A percentile compares a stretch with the other conserved stretches of the same genome.
Conservation (phyloP, 2,113 vertebrate species). For the Ammodramus savannarum region DNA sequence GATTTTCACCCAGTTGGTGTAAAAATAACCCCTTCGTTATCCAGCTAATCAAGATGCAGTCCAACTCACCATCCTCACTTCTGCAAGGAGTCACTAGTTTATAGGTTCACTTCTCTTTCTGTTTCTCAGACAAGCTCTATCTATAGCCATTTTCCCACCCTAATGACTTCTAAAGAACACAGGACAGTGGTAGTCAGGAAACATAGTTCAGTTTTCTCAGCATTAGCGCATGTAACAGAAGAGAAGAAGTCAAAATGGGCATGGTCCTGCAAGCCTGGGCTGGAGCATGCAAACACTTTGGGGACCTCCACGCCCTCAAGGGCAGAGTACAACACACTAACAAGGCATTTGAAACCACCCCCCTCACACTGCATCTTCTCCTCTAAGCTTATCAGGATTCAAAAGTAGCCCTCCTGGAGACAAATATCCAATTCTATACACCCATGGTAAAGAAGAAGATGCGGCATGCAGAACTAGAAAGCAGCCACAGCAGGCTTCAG, state of each 20-base stretch:
- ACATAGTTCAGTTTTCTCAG: neutral
- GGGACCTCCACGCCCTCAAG: neutral
- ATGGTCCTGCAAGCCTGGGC: neutral
- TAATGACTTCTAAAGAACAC: neutral
- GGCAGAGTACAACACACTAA: neutral
- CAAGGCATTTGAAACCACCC: accelerated
- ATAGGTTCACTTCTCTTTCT: neutral
- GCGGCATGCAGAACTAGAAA: neutral
- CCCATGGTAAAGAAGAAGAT: neutral
- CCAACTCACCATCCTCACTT: neutral
- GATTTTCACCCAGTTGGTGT: neutral
- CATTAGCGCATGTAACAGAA: accelerated
- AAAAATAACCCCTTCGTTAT: neutral
- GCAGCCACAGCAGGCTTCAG: neutral
- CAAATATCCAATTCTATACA: neutral
- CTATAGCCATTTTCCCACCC: neutral
- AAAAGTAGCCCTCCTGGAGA: neutral
- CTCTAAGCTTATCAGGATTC: neutral
- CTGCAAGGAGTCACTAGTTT: neutral
- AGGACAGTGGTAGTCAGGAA: neutral
- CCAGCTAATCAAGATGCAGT: neutral
- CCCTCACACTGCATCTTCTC: neutral
- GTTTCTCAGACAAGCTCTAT: neutral
- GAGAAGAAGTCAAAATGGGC: neutral
- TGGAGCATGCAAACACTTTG: too few relatives aligned